phyloP scores from a whole-genome alignment of 2,888 invertebrate species.

The Orthosia gothica region DNA sequence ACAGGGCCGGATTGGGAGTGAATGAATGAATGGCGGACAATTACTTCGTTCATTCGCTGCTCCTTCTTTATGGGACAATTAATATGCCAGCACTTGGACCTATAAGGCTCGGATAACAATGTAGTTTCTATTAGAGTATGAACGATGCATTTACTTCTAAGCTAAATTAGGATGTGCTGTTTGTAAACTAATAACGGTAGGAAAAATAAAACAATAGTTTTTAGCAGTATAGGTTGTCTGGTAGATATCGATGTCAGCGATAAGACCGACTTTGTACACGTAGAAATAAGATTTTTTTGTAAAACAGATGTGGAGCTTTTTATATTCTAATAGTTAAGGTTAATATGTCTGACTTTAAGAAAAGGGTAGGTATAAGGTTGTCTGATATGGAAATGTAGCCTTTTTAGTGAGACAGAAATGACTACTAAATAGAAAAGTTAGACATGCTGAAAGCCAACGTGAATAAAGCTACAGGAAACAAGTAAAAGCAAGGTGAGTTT shows the following conservation, averaged over 20 bases:
- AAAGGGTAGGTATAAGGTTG: background rate
- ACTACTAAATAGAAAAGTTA: too few species aligned
- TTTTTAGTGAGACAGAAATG: background rate
- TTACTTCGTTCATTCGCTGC: conserved; percentile 48
- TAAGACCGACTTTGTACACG: too few species aligned
- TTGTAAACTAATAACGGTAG: background rate
- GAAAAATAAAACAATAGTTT: background rate
- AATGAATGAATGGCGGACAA: conserved; percentile 59
- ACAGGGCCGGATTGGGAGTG: conserved; percentile 58
- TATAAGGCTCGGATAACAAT: conserved; percentile 47
- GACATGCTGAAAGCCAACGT: too few species aligned
- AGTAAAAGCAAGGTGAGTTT: too few species aligned
- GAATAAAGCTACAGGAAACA: too few species aligned
- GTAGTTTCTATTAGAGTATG: conserved; percentile 27
- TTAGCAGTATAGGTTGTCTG: too few species aligned
- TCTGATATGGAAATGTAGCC: background rate
- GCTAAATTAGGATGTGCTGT: conserved; percentile 21
- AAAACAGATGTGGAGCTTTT: too few species aligned
- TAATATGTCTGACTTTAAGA: background rate
- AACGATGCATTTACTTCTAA: conserved; percentile 21
- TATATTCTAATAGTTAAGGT: background rate
- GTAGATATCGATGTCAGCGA: too few species aligned
- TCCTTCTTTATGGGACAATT: conserved; percentile 56
- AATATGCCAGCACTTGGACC: conserved; percentile 50
- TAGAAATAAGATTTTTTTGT: too few species aligned